Percentiles rank a stretch among this genome's conserved stretches.
phyloP scores from a whole-genome alignment of 2,797 vertebrate genomes.

The Trachurus trachurus region DNA sequence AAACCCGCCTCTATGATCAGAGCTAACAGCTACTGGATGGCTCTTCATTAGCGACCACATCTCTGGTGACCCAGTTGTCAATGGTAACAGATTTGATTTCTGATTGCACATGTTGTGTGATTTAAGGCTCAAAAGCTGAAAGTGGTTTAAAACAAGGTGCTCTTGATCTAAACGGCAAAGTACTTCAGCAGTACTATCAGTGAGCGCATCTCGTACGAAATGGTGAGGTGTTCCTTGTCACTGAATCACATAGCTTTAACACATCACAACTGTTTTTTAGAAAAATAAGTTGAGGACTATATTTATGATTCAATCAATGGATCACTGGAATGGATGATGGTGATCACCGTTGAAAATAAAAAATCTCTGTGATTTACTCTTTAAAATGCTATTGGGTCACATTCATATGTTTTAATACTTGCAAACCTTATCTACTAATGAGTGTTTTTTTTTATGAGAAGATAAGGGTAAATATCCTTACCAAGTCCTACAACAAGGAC shows the following conservation, averaged over 20 bases:
- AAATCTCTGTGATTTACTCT: too few relatives aligned
- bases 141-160: slow-evolving; percentile 35
- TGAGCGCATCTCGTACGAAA: slow-evolving; percentile 18
- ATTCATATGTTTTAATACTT: background rate
- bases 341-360: background rate
- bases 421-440: background rate
- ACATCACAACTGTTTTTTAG: background rate
- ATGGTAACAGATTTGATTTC: slow-evolving; percentile 29
- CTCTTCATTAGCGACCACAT: slow-evolving; percentile 62
- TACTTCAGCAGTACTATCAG: slow-evolving; percentile 22
- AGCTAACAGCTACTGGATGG: slow-evolving; percentile 62
- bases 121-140: slow-evolving; percentile 22
- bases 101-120: slow-evolving; percentile 32
- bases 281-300: background rate
- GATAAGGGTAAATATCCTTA: background rate
- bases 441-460: background rate
- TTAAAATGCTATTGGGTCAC: background rate
- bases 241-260: slow-evolving; percentile 3
- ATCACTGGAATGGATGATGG: background rate
- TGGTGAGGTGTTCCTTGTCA: slow-evolving; percentile 26
- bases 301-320: background rate
- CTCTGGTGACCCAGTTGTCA: slow-evolving; percentile 53
- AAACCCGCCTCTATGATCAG: slow-evolving; percentile 71
- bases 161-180: slow-evolving; percentile 36
- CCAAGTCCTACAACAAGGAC: background rate